A percentile compares a stretch with the other conserved stretches of the same genome.
These are phyloP conservation scores for Drosophila trichaetosa DNA, from an alignment of 2,888 invertebrate genomes.

Conservation along the genomic window DNA sequence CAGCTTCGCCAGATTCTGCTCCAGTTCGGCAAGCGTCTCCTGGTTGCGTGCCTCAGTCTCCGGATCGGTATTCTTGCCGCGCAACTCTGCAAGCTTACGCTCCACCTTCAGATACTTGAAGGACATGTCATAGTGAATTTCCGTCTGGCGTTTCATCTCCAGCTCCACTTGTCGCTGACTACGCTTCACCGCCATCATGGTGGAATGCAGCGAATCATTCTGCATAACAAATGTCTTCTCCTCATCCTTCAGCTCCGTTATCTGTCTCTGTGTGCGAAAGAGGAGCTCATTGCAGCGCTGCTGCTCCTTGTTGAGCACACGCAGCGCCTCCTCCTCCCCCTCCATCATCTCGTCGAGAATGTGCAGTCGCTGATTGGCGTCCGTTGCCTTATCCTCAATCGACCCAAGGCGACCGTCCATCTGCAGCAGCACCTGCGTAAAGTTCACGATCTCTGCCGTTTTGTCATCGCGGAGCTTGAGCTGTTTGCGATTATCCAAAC, in stretches of 20 bases:
- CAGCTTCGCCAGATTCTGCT: slow-evolving; percentile 84
- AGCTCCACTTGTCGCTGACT: slow-evolving; percentile 82
- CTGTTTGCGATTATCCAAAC: slow-evolving; percentile 80
- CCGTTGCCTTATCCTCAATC: slow-evolving; percentile 78
- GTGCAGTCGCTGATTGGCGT: slow-evolving; percentile 81
- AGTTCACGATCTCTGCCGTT: slow-evolving; percentile 59
- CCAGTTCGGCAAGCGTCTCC: slow-evolving; percentile 84
- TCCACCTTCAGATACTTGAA: slow-evolving; percentile 85
- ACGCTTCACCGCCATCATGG: slow-evolving; percentile 60
- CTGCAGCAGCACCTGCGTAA: slow-evolving; percentile 52
- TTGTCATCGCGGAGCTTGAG: slow-evolving; percentile 59
- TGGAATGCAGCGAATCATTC: slow-evolving; percentile 69
- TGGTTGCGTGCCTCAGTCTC: slow-evolving; percentile 83
- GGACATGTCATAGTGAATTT: slow-evolving; percentile 87
- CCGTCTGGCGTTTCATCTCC: slow-evolving; percentile 87
- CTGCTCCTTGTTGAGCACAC: slow-evolving; percentile 76
- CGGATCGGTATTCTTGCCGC: slow-evolving; percentile 83
- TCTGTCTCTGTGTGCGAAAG: slow-evolving; percentile 82
- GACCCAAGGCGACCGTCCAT: slow-evolving; percentile 69
- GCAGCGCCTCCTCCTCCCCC: slow-evolving; percentile 76
- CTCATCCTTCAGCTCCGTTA: slow-evolving; percentile 75
- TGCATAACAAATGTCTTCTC: slow-evolving; percentile 70
- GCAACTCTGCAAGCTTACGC: slow-evolving; percentile 82
- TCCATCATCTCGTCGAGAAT: slow-evolving; percentile 84
- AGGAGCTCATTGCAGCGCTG: slow-evolving; percentile 78